Conservation (phyloP, 2,797 vertebrate species). For the Pangasius sanitwongsei region DNA sequence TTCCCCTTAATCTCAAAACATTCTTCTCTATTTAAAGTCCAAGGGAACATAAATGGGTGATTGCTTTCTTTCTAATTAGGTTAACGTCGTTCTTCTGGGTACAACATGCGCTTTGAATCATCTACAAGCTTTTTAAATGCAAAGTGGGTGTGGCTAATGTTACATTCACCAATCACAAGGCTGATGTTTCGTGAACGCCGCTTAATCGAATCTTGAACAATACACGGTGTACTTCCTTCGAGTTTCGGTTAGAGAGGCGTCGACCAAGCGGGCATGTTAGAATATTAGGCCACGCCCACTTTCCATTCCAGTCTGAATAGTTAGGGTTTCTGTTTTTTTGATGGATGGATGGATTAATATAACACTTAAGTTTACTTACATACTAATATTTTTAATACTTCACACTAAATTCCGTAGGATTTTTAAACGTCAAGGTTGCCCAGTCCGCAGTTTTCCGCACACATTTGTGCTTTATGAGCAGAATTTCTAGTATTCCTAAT, state of each 20-base stretch:
- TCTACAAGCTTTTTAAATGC: not conserved
- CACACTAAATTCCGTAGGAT: not conserved
- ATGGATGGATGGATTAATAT: not conserved
- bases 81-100: not conserved
- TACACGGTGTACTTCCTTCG: not conserved
- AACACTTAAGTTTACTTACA: not conserved
- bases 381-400: not conserved
- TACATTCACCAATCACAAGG: not conserved
- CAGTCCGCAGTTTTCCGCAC: not conserved
- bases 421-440: not conserved
- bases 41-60: not conserved
- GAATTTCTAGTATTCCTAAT: not conserved
- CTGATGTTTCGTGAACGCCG: no score
- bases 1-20: not conserved
- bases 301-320: not conserved
- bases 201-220: not conserved
- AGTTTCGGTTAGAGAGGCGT: not conserved
- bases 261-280: not conserved
- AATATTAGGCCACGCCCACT: not conserved
- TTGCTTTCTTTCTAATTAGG: slow-evolving; percentile 22
- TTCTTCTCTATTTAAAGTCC: slow-evolving; percentile 14
- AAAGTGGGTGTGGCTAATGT: not conserved
- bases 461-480: not conserved
- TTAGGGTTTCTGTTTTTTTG: no score
- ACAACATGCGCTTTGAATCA: not conserved